Percentiles rank a stretch among this genome's conserved stretches.
phyloP scores from a whole-genome alignment of 2,888 invertebrate species.

The Enoplolaimus lenunculus region DNA sequence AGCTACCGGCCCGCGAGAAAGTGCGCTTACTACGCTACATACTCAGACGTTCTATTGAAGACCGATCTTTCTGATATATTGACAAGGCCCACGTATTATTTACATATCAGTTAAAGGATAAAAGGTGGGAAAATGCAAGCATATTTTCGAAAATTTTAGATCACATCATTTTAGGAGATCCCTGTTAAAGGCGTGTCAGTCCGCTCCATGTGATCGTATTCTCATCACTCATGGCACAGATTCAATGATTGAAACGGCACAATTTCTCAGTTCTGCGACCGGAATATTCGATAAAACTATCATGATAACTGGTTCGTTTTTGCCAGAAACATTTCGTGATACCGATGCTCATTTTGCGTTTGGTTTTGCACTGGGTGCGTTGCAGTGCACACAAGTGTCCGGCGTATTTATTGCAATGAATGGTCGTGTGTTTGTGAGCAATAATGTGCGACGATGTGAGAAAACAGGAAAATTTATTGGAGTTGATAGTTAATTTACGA shows the following conservation, averaged over 20 bases:
- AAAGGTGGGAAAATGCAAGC: no score
- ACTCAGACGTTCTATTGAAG: no score
- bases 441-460: no score
- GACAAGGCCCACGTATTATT: no score
- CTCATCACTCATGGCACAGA: conserved; percentile 35
- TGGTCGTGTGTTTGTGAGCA: conserved; percentile 26
- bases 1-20: no score
- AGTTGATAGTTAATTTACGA: no score
- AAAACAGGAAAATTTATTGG: no score
- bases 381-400: conserved; percentile 20
- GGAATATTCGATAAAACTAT: conserved; percentile 26
- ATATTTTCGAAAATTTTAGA: no score
- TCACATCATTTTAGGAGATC: not conserved
- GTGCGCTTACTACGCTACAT: no score
- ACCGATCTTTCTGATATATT: no score
- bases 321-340: conserved; percentile 31
- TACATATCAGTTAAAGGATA: no score
- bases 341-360: conserved; percentile 34
- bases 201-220: conserved; percentile 20
- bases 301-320: conserved; percentile 29
- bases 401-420: conserved; percentile 32
- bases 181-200: not conserved
- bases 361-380: conserved; percentile 31
- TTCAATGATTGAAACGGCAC: conserved; percentile 31
- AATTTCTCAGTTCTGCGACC: not conserved